Conservation (phyloP, 1,140 invertebrate species). For the Camponotus floridanus region DNA sequence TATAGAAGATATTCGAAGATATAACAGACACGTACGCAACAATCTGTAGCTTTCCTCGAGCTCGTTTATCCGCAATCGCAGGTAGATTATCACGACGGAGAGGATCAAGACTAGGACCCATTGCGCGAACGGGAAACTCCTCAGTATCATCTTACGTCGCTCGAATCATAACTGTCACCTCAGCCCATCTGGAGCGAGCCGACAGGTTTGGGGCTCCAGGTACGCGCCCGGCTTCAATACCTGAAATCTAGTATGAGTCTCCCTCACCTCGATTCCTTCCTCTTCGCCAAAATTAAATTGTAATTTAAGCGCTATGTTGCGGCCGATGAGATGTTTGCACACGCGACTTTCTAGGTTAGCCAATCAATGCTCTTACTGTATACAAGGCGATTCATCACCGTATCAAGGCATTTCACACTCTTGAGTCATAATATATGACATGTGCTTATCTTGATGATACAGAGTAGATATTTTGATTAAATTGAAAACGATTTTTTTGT, state of each 20-base stretch:
- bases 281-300: too few relatives aligned
- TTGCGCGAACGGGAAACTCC: slow-evolving; percentile 79
- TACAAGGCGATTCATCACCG: neutral
- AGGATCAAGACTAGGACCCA: slow-evolving; percentile 80
- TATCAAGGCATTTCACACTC: too few relatives aligned
- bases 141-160: slow-evolving; percentile 80
- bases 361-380: neutral
- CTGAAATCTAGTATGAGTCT: too few relatives aligned
- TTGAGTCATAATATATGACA: too few relatives aligned
- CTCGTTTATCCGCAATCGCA: slow-evolving; percentile 77
- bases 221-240: too few relatives aligned
- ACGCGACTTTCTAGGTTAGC: neutral
- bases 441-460: too few relatives aligned
- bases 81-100: slow-evolving; percentile 77
- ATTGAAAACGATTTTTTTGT: too few relatives aligned
- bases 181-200: neutral
- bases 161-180: slow-evolving; percentile 46
- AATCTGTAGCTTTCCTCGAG: slow-evolving; percentile 79
- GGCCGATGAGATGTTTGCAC: neutral
- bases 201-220: too few relatives aligned
- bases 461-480: too few relatives aligned
- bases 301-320: neutral
- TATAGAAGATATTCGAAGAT: neutral
- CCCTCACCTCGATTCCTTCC: neutral
- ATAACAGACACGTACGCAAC: slow-evolving; percentile 76